Base-by-base conservation (phyloP, 2,113 vertebrate genomes). In the Rana temporaria region DNA sequence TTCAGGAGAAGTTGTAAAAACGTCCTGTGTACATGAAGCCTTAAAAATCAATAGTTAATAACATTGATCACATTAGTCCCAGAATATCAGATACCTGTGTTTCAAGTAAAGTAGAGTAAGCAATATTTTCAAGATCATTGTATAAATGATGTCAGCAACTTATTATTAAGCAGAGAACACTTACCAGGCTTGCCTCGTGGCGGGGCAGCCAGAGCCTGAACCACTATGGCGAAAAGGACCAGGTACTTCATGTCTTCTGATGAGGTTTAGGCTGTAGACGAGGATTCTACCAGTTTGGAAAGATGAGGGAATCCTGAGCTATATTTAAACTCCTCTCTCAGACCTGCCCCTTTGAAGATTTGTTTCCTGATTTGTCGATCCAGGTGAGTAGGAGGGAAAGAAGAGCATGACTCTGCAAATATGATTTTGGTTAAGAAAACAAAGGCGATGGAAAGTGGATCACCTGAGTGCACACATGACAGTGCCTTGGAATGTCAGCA, bases 241-340 rank as follows among this genome's bases (percentile, higher is more conserved):
- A 78, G 75, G 42, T 53, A 78, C 42, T 78, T 78, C 75, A 78
- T 78, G 38, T 53, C 63, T 15, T 65, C 9, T 59, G 55, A 12
- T n/a, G 53, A 59, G 2, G 24, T 1, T 4, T 34, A 15, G 4
- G 4, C 17, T 9, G 11, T 4, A 59, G 55, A 73, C 26, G 12
- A 34, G 26, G 4, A 52, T 16, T 15, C 6, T 18, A 32, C 26
- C 18, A 34, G 53, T 6, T 1, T 73, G 26, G 26, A 19, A 73
- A 57, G 26, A 20, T 11, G 2, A 69, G 38, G 22, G n/a, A 3
- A 16, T 24, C 38, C 5, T 7, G 4, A 16, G 8, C 60, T 78
- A 4, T 64, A 76, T 76, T 42, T 76, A 76, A 30, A 55, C 15
- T 26, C 17, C 38, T 78, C 26, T 24, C 12, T 26, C 16, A 30